A percentile compares a stretch with the other conserved stretches of the same genome.
phyloP scores from a whole-genome alignment of 30 jellyfish, hydroid and myxozoan species.

The Aurelia sp. region DNA sequence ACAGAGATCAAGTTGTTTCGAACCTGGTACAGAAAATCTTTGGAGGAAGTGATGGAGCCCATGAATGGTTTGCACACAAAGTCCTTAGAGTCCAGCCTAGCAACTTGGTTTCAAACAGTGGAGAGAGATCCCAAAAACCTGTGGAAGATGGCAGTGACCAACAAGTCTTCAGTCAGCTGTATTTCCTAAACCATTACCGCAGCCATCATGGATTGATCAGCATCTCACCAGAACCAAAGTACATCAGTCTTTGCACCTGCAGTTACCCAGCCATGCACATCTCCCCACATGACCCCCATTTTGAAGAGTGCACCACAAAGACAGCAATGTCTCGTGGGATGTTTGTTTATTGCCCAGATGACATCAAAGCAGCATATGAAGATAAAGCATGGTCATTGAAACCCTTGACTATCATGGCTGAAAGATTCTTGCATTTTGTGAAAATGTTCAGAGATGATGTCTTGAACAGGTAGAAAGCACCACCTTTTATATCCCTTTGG shows the following conservation, averaged over 20 bases:
- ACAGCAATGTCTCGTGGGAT: slow-evolving; percentile 68
- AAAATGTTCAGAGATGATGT: slow-evolving; percentile 67
- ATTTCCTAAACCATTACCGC: slow-evolving; percentile 58
- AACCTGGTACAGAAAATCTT: slow-evolving; percentile 34
- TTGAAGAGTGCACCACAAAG: slow-evolving; percentile 65
- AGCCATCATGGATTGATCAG: slow-evolving; percentile 71
- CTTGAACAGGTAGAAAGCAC: slow-evolving; percentile 6
- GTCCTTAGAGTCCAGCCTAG: slow-evolving; percentile 46
- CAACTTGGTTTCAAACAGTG: slow-evolving; percentile 40
- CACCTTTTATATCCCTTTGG: too few species aligned
- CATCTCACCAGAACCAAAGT: slow-evolving; percentile 67
- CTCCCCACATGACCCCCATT: slow-evolving; percentile 62
- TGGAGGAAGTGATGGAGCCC: slow-evolving; percentile 41
- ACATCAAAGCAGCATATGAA: slow-evolving; percentile 60
- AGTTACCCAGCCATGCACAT: slow-evolving; percentile 63
- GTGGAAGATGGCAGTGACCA: slow-evolving; percentile 73
- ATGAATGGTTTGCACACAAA: slow-evolving; percentile 44
- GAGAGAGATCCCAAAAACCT: slow-evolving; percentile 47
- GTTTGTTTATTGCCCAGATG: slow-evolving; percentile 71
- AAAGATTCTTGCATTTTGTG: slow-evolving; percentile 63
- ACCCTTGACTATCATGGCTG: slow-evolving; percentile 61
- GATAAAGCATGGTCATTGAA: slow-evolving; percentile 66
- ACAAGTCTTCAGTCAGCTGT: slow-evolving; percentile 71
- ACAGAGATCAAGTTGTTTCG: slow-evolving; percentile 39
- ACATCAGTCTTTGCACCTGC: slow-evolving; percentile 64